Evolutionary conservation across 2,797 vertebrate species (phyloP), one percentile per base, ranked within the genome.

Genomic region (Rallus crepitans): DNA sequence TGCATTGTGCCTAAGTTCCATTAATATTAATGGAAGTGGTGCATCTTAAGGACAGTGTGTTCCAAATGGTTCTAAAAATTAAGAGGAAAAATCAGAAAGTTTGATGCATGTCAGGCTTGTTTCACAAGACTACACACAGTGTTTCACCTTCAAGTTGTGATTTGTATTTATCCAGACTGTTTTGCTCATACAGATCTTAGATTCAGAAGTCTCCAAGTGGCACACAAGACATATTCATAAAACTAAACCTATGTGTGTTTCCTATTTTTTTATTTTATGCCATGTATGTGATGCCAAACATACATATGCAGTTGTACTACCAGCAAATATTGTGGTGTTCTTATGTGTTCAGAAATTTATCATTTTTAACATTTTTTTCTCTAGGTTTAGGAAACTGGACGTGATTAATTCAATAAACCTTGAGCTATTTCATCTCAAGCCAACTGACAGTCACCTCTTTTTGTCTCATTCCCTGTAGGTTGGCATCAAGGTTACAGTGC

Each of bases 401-500:
- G 1, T 30, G 28, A 57, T 79, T 66, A 53, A 19, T 59, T 68
- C 66, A 39, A 33, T 35, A 79, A 78, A 56, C 8, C 16, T 5
- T 48, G 30, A 19, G 52, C 30, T 25, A 13, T 33, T 65, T 71
- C 83, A 8, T 86, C 35, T 82, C 33, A 69, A 3, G 14, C 85
- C 47, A 64, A 0, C 9, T 55, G 45, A 31, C 17, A 42, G 83
- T 81, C 27, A 66, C 15, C 24, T 45, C 82, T 96, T 96, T 47
- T 91, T 28, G 30, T 87, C 87, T 90, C 63, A 11, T 87, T 75
- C 42, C 55, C 39, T 55, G 4, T 8, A 98, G 98, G 98, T 98
- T 89, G 97, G 98, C 71, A 98, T 98, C 96, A 97, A 96, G 68
- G 98, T 98, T 79, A 93, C 68, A 16, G 97, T 98, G 42, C 97